These are phyloP conservation scores for Lophotriccus pileatus DNA, from an alignment of 2,797 vertebrate genomes.

Conservation along the genomic window DNA sequence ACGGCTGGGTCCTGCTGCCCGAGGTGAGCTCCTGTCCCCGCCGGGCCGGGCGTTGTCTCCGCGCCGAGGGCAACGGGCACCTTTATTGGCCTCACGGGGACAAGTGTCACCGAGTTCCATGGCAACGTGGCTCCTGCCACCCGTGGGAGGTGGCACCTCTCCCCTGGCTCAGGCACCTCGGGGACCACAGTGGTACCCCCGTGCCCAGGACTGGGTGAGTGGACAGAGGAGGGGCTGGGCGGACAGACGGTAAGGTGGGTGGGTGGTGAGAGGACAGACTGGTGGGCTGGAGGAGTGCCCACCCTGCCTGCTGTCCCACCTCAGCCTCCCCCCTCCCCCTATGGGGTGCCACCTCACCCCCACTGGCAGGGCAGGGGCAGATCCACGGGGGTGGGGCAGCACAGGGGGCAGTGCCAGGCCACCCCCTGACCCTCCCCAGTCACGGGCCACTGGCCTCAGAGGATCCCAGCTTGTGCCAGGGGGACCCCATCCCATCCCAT, in stretches of 20 bases:
- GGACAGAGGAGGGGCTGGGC: neutral
- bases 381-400: neutral
- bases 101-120: neutral
- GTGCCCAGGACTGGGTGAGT: neutral
- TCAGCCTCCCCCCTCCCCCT: neutral
- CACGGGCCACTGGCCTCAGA: neutral
- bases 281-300: neutral
- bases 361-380: neutral
- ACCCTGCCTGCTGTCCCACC: neutral
- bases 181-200: accelerated
- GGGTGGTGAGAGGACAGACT: neutral
- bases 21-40: neutral
- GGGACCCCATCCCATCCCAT: accelerated
- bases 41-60: accelerated
- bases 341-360: neutral
- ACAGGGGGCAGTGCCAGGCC: neutral
- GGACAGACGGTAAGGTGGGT: neutral
- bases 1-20: neutral
- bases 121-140: neutral
- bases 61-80: neutral
- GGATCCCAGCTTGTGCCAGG: neutral
- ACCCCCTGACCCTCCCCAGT: too few species aligned
- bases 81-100: constrained; percentile 13
- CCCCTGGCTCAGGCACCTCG: accelerated
- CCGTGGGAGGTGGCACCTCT: neutral